phyloP scores from a whole-genome alignment of 2,888 invertebrate genomes.

The Caenorhabditis sulstoni region DNA sequence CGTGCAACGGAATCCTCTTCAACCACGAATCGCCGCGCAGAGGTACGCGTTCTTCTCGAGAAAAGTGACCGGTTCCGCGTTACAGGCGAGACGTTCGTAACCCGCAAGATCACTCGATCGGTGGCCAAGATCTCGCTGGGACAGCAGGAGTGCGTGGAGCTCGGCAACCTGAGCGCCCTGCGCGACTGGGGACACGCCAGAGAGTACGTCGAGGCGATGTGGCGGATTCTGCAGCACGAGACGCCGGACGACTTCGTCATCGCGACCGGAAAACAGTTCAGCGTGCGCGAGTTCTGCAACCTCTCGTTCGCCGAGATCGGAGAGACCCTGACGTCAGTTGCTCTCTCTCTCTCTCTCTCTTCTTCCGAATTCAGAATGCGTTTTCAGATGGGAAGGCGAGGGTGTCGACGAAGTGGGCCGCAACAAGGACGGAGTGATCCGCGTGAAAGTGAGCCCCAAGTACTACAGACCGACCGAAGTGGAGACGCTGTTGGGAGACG shows the following conservation, averaged over 20 bases:
- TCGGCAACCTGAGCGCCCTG: slow-evolving; percentile 95
- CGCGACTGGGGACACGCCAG: slow-evolving; percentile 92
- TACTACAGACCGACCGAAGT: slow-evolving; percentile 97
- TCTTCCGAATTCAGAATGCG: neutral
- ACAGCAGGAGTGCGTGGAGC: slow-evolving; percentile 87
- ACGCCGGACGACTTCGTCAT: slow-evolving; percentile 96
- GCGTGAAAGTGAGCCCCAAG: slow-evolving; percentile 90
- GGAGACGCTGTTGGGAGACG: slow-evolving; percentile 92
- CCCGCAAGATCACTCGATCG: slow-evolving; percentile 95
- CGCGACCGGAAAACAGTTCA: slow-evolving; percentile 94
- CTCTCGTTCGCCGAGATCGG: slow-evolving; percentile 90
- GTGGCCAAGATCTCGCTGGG: slow-evolving; percentile 96
- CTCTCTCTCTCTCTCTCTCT: too few species aligned
- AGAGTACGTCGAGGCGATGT: slow-evolving; percentile 89
- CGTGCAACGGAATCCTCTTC: slow-evolving; percentile 95
- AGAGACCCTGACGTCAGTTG: slow-evolving; percentile 85
- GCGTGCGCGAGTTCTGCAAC: slow-evolving; percentile 96
- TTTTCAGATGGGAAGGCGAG: slow-evolving; percentile 88
- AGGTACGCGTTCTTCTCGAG: too few species aligned
- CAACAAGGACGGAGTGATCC: slow-evolving; percentile 86
- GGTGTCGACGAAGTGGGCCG: slow-evolving; percentile 90
- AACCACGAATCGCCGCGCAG: slow-evolving; percentile 96
- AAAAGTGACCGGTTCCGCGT: too few species aligned
- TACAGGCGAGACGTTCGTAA: slow-evolving; percentile 95
- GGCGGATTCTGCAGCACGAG: slow-evolving; percentile 97